These are phyloP conservation scores for Cottus gobio DNA, from an alignment of 2,113 vertebrate species.

Conservation along the genomic window DNA sequence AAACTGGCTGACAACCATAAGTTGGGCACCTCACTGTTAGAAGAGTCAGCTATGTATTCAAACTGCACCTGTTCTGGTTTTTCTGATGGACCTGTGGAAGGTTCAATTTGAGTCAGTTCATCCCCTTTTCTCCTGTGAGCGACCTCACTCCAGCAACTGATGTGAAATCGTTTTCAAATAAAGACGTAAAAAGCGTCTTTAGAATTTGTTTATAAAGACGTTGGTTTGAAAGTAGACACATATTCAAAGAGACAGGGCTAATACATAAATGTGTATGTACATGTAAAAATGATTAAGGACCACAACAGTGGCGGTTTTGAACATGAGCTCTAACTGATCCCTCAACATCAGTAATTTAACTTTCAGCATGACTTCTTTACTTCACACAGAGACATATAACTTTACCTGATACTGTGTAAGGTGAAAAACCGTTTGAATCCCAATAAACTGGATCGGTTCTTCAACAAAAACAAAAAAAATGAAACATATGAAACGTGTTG, in stretches of 20 bases:
- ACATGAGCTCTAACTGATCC: background rate
- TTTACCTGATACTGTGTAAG: background rate
- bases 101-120: slow-evolving; percentile 1
- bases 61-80: slow-evolving; percentile 7
- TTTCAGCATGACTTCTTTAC: background rate
- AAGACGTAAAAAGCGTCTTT: background rate
- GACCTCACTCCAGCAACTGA: background rate
- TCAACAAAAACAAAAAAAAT: background rate
- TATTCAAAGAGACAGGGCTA: background rate
- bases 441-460: background rate
- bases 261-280: background rate
- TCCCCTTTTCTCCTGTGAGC: background rate
- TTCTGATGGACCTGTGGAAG: background rate
- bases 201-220: background rate
- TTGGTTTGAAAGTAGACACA: background rate
- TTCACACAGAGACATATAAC: background rate
- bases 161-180: slow-evolving; percentile 1
- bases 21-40: background rate
- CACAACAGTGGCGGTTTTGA: background rate
- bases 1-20: slow-evolving; percentile 6
- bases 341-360: background rate
- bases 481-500: background rate
- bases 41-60: background rate
- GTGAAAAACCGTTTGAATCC: background rate
- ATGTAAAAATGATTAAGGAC: background rate